Evolutionary conservation across 2,797 vertebrate genomes (phyloP).

Genomic region (Melanotaenia maccullochi): DNA sequence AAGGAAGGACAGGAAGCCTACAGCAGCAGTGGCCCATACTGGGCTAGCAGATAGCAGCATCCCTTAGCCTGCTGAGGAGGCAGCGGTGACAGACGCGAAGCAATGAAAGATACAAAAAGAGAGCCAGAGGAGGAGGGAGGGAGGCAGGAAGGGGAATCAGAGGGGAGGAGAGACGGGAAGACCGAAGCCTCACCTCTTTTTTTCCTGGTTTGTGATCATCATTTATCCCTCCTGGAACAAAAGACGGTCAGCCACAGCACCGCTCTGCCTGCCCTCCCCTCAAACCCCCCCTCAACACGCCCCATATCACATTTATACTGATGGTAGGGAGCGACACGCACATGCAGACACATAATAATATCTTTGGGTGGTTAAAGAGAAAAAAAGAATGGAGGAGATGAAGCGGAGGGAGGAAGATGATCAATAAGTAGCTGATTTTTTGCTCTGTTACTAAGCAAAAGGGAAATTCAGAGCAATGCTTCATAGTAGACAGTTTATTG

Average conservation of each 20-base stretch:
- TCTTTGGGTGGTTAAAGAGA: constrained; percentile 24
- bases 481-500: background rate
- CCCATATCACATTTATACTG: constrained; percentile 47
- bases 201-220: constrained; percentile 62
- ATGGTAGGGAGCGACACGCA: constrained; percentile 36
- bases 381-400: constrained; percentile 29
- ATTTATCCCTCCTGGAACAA: constrained; percentile 74
- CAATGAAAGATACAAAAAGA: constrained; percentile 43
- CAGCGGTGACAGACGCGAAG: constrained; percentile 42
- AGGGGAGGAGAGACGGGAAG: constrained; percentile 52
- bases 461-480: constrained; percentile 6
- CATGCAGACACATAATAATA: constrained; percentile 14
- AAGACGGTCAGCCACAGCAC: constrained; percentile 62
- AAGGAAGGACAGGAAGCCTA: constrained; percentile 80
- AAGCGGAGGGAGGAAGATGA: constrained; percentile 42
- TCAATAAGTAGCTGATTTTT: constrained; percentile 54
- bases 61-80: constrained; percentile 68
- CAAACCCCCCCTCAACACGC: constrained; percentile 57
- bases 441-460: constrained; percentile 35
- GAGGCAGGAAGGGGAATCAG: constrained; percentile 4
- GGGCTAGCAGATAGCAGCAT: constrained; percentile 69
- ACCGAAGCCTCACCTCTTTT: constrained; percentile 78
- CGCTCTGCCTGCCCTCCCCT: constrained; percentile 57
- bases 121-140: constrained; percentile 32
- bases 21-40: constrained; percentile 88